Base-by-base conservation (phyloP, 2,797 vertebrate species). In the Zalophus californianus region DNA sequence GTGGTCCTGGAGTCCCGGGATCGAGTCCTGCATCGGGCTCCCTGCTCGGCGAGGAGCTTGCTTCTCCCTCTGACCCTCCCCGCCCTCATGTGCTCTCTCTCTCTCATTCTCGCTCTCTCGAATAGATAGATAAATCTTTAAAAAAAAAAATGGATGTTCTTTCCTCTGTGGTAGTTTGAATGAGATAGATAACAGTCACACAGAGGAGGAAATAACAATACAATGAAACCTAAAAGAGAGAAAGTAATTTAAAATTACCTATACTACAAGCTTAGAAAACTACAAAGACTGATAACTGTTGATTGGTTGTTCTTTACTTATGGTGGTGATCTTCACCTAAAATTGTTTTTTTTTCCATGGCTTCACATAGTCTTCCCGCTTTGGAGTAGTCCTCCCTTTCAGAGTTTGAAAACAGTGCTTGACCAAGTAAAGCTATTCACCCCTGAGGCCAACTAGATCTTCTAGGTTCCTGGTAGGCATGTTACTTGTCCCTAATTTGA, bases 261-360 rank as follows among this genome's bases (percentile, higher is more conserved):
- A 82, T 44, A 77, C 32, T 50, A 11, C 29, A 85, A 35, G 60
- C 35, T 91, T 75, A 91, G 52, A 68, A 72, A 82, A 68, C 58
- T 72, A 50, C 56, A 64, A 73, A 95, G 27, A 88, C 50, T 84
- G 62, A 25, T 89, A 93, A 79, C 62, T 84, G 21, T 88, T 80
- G 38, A 38, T 72, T n/a, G 15, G 23, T 68, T 89, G 13, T 87
- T 87, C n/a, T 77, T 83, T 64, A 54, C 20, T 54, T 95, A 7
- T 9, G 41, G 13, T 52, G 66, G 18, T 75, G 80, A 48, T 90
- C 52, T 21, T 79, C 54, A 87, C 52, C 75, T 77, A 60, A 70
- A 93, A 12, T 68, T 90, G 27, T 88, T 70, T 91, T 83, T 89
- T 35, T 83, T 44, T 90, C 5, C 23, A 3, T 91, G 77, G 8